Base-by-base conservation (phyloP, 2,888 invertebrate species). In the Buathra laborator region DNA sequence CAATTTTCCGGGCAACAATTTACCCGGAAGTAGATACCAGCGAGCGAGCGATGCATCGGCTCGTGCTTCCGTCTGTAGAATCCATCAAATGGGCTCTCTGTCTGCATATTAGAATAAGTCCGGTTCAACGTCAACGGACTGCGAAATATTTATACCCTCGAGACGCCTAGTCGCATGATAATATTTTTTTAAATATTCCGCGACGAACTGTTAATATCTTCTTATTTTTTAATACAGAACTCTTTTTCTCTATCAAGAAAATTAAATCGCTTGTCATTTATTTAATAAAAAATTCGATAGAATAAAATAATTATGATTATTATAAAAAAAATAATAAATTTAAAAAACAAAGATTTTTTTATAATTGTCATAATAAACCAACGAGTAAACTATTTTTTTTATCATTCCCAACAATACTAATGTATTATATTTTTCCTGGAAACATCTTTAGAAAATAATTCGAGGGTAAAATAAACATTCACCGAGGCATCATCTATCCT, bases 1-100 rank as follows among this genome's bases (percentile, higher is more conserved):
- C 88, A 90, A 89, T 89, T 89, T 89, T 89, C 87, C 87, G 83
- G 88, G 83, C 86, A 88, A 85, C 88, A 86, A 88, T 84, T 89
- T 88, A 84, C 81, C 85, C 88, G 88, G 88, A 87, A 89, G 88
- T 81, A 81, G 86, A 74, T 48, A 86, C 37, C 62, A 70, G 51
- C 56, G 44, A 77, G 78, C 44, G 76, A 75, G 81, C 81, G 86
- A 85, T 86, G 89, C 89, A 89, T 86, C 84, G 86, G 87, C 84
- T 86, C 86, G 88, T 84, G 85, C 89, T 89, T 89, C 89, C 89
- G 89, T 86, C 84, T 89, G 87, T 86, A 87, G 89, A 90, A 90
- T 90, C 89, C 88, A 89, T 77, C 79, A 76, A 76, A 72, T 77
- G 32, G 68, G 37, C 37, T 37, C 59, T 37, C 62, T 46, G 70